Base-by-base conservation (phyloP, 2,113 vertebrate genomes). In the Chelonoidis abingdonii region DNA sequence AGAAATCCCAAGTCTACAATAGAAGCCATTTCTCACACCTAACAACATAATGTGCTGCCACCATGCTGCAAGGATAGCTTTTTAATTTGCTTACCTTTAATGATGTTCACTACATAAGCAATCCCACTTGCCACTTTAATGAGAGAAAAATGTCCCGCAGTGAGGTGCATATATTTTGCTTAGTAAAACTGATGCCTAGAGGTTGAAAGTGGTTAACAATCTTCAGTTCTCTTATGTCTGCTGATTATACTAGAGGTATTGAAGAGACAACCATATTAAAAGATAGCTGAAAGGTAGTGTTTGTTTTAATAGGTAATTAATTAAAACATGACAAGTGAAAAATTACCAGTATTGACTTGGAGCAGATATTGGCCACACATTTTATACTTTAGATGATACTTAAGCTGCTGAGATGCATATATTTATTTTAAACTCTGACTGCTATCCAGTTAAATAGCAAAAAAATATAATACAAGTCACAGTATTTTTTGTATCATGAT, bases 41-140 rank as follows among this genome's bases (percentile, higher is more conserved):
- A 92, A 88, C 87, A 89, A 81, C 78, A 52, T 44, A 95, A 94
- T 41, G 5, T 65, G 78, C 87, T 93, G 95, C 93, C 95, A 53
- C 88, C 14, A 9, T 89, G 95, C 88, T 93, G 90, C 90, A 97
- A 89, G 91, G 38, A 86, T 87, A 11, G 87, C 88, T 83, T 93
- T 97, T 97, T 97, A 96, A 97, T 97, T 95, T 97, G 94, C 92
- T 96, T 97, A 91, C 91, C 96, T 95, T 80, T 93, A 97, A 94
- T 89, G 93, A 96, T 93, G 97, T 93, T 83, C 88, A 19, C 91
- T 92, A 94, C 95, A 94, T 96, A 85, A 94, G 87, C 93, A 96
- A 95, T 92, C 94, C 95, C 97, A 93, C 93, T 96, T 98, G 91
- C 95, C 96, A 96, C 94, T 97, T 95, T 97, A 96, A 97, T 97